phyloP scores from a whole-genome alignment of 2,888 invertebrate genomes.

The Drosophila birchii region DNA sequence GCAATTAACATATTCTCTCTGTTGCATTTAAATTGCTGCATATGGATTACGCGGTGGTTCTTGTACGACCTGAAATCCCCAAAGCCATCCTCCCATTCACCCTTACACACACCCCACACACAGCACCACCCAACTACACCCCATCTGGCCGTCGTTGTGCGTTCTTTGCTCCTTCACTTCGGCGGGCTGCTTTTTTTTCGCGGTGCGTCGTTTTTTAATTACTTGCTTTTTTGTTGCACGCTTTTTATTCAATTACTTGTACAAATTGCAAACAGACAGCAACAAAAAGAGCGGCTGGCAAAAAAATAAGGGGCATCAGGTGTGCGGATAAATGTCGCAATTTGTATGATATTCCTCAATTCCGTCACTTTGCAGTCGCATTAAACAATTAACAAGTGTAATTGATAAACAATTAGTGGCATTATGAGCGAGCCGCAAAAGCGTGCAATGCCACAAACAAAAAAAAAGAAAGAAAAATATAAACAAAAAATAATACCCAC shows the following conservation, averaged over 20 bases:
- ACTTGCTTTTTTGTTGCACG: constrained; percentile 45
- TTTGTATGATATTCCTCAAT: constrained; percentile 35
- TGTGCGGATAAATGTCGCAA: constrained; percentile 56
- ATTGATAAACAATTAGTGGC: constrained; percentile 75
- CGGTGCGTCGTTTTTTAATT: constrained; percentile 45
- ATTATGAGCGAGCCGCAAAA: constrained; percentile 40
- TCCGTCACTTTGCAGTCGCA: constrained; percentile 59
- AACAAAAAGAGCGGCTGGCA: background rate
- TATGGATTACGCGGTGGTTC: constrained; percentile 49
- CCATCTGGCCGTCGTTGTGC: background rate
- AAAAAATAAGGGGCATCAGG: constrained; percentile 26
- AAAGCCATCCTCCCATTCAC: background rate
- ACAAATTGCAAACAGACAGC: constrained; percentile 45
- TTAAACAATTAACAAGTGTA: constrained; percentile 74
- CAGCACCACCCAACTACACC: background rate
- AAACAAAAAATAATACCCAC: constrained; percentile 7
- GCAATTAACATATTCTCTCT: constrained; percentile 79
- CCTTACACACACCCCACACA: background rate
- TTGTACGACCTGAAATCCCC: constrained; percentile 25
- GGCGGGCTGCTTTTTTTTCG: constrained; percentile 22
- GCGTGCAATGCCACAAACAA: background rate
- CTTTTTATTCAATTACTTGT: constrained; percentile 72
- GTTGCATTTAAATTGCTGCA: constrained; percentile 75
- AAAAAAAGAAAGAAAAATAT: background rate
- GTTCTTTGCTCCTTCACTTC: constrained; percentile 18